These are phyloP conservation scores for Scyliorhinus canicula DNA, from an alignment of 2,797 vertebrate genomes.

Conservation along the genomic window DNA sequence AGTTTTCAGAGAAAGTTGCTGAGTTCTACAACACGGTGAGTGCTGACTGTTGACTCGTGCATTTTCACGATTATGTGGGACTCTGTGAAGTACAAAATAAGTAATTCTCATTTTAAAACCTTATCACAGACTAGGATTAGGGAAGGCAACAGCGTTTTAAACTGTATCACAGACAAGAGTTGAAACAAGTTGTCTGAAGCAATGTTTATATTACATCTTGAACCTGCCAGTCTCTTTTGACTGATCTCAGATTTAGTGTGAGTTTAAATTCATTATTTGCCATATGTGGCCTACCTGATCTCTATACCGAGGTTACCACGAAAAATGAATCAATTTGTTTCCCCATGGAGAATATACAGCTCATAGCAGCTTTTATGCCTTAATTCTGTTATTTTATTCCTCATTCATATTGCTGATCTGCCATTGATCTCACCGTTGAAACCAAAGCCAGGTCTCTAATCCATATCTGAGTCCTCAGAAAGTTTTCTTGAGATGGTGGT, in stretches of 20 bases:
- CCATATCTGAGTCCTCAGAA: no score
- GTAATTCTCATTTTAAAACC: no score
- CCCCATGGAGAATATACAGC: background rate
- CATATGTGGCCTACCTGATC: background rate
- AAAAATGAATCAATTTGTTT: background rate
- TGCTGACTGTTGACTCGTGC: background rate
- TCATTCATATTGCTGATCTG: background rate
- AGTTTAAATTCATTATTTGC: background rate
- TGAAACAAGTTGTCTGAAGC: background rate
- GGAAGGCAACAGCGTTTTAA: no score
- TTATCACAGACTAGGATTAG: no score
- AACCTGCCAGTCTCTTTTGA: background rate
- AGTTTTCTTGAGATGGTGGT: background rate
- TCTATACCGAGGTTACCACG: background rate
- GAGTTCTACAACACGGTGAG: constrained; percentile 94
- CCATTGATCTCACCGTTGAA: background rate
- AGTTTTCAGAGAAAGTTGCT: constrained; percentile 69
- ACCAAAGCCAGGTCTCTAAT: background rate
- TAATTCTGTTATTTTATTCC: background rate
- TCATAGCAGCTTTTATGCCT: background rate
- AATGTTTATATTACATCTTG: background rate
- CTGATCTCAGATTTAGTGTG: background rate
- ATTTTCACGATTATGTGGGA: background rate
- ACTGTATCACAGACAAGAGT: background rate
- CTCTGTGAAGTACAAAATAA: background rate